Base-by-base conservation (phyloP, 2,113 vertebrate species). In the Chaetodon auriga region DNA sequence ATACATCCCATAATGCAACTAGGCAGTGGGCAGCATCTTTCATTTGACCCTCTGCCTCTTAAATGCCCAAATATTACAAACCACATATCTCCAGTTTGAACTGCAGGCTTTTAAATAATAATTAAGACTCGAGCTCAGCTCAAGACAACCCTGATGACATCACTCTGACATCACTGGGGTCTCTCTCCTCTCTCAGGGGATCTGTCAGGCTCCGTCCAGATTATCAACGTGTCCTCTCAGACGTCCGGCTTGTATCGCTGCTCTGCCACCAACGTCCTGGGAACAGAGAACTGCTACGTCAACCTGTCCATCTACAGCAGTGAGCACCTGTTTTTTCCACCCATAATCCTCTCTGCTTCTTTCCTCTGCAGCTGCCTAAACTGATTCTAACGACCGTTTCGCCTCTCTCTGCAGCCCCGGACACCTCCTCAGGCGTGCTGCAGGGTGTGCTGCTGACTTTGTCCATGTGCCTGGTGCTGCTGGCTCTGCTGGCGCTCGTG, bases 241-340 rank as follows among this genome's bases (percentile, higher is more conserved):
- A 94, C 92, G 8, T 95, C 96, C 0, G 96, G 96, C 7, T 79
- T 96, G 49, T 96, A 96, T 53, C 95, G 95, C 73, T 97, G 96
- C 93, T 94, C 95, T 0, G 95, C 92, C 73, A 54, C 90, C 1
- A 96, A 96, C 75, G 23, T 80, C 48, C 89, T 96, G 79, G 96
- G 94, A 25, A 93, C 95, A 2, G 87, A 92, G 80, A 92, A 92
- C 92, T 96, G 96, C 90, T 93, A 94, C 45, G 54, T 96, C 70
- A 94, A 95, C 80, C 90, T 97, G 58, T 93, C 90, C 18, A 77
- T 96, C 54, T 93, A 92, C 86, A 91, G 55, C 49, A 60, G 96
- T 96, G 64, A 94, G 95, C 82, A 7, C 30, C 36, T 30, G 35
- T 53, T 8, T 43, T 3, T 36, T 18, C n/a, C 12, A 4, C 18